phyloP scores from a whole-genome alignment of 2,113 vertebrate species.

The Actenoides lindsayi region DNA sequence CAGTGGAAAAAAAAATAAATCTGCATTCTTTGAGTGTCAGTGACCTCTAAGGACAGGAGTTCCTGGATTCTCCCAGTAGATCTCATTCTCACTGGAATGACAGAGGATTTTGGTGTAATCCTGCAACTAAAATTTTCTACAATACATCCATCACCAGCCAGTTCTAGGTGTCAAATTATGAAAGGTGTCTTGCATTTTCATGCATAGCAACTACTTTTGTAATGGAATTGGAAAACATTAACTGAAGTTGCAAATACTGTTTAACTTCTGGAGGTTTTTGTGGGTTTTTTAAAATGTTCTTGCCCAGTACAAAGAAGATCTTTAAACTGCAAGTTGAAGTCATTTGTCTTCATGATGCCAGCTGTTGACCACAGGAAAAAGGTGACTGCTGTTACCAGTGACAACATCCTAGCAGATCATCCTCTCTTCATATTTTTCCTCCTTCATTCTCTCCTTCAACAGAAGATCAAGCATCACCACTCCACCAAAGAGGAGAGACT shows the following conservation, averaged over 20 bases:
- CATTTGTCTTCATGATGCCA: conserved; percentile 52
- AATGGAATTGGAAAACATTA: neutral
- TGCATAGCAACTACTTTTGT: neutral
- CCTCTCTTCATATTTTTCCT: conserved; percentile 20
- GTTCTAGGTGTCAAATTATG: neutral
- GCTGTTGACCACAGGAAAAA: conserved; percentile 54
- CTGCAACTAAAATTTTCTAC: neutral
- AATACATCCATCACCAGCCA: neutral
- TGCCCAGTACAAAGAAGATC: neutral
- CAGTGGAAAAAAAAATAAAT: too few relatives aligned
- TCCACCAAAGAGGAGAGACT: conserved; percentile 2
- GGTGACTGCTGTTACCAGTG: conserved; percentile 26
- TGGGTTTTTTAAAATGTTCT: neutral
- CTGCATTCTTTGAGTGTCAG: neutral
- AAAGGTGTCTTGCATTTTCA: neutral
- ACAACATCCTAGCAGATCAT: conserved; percentile 21
- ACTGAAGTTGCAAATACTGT: neutral
- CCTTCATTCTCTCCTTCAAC: neutral
- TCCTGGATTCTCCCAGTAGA: neutral
- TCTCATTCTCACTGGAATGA: neutral
- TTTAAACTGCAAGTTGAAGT: conserved; percentile 25
- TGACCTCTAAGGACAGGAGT: neutral
- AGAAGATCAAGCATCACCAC: conserved; percentile 40
- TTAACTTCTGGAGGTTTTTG: neutral
- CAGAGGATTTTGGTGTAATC: neutral